Conservation (phyloP, 1,140 invertebrate species). For the Leptinotarsa lineolata region DNA sequence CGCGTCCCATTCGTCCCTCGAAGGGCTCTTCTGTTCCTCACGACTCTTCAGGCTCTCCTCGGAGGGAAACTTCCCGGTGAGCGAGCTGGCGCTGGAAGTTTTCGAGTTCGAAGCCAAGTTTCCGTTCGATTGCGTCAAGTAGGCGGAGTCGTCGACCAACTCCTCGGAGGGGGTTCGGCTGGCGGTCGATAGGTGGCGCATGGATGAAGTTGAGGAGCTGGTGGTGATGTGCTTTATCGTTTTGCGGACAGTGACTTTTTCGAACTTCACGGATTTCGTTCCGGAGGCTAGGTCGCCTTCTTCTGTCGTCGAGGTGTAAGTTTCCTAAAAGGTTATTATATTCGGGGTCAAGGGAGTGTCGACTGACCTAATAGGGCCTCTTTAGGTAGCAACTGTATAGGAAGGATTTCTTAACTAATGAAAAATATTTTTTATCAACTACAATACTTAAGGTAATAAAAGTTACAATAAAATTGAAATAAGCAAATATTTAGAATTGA, state of each 20-base stretch:
- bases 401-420: neutral
- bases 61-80: slow-evolving; percentile 61
- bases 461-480: too few species aligned
- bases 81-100: slow-evolving; percentile 54
- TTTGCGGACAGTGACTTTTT: slow-evolving; percentile 67
- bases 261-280: slow-evolving; percentile 68
- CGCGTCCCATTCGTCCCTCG: slow-evolving; percentile 46
- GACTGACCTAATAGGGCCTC: neutral
- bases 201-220: slow-evolving; percentile 35
- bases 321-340: slow-evolving; percentile 59
- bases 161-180: slow-evolving; percentile 64
- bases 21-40: slow-evolving; percentile 38
- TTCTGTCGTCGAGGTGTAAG: slow-evolving; percentile 63
- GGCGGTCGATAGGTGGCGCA: slow-evolving; percentile 26
- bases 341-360: neutral
- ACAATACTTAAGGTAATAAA: neutral
- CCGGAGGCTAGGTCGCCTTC: slow-evolving; percentile 67
- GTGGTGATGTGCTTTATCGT: slow-evolving; percentile 57
- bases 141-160: slow-evolving; percentile 62
- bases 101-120: slow-evolving; percentile 60
- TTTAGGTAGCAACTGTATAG: neutral
- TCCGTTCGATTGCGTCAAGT: slow-evolving; percentile 61
- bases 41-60: slow-evolving; percentile 60
- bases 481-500: too few species aligned
- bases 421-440: neutral